Evolutionary conservation across 2,113 vertebrate genomes (phyloP), one percentile per base, ranked within the genome.

Genomic region (Takifugu flavidus): DNA sequence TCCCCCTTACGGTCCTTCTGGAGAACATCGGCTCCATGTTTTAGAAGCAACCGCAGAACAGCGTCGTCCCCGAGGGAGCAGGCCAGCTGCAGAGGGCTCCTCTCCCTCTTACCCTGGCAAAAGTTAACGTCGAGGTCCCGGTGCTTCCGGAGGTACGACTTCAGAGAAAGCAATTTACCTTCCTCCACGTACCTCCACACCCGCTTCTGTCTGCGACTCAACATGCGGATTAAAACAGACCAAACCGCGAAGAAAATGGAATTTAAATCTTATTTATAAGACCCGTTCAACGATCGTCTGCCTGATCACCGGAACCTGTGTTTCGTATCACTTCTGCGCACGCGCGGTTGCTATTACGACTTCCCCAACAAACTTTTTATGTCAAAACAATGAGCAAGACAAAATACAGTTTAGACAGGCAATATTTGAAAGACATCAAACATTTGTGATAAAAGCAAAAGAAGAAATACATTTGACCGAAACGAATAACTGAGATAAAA

Each of bases 141-240:
- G 82, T 94, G 92, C 58, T 89, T 91, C 47, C 80, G 82, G 6
- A 94, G 78, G 44, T 91, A 93, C 20, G 92, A 90, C 77, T 90
- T 92, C 45, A 94, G 80, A 61, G 92, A 90, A 42, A 85, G 71
- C n/a, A 91, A 59, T 14, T 74, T 86, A 0, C 93, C 91, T 1
- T 89, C 86, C 7, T 92, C 89, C 60, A 94, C 72, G 63, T 93
- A 94, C 1, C 81, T 90, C 86, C 92, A 86, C 49, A 93, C 72
- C 13, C 88, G 90, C 31, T 70, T 87, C 75, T 92, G 90, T 55
- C 74, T 71, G 57, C 63, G 75, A 3, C 89, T 89, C 56, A 79
- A 65, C 94, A 93, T 94, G 26, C 5, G 8, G 4, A 15, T 3
- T 15, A 0, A 14, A 28, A 26, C 13, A 0, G 11, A 5, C 0